Conservation (phyloP, 2,797 vertebrate species). For the Hoplostethus atlanticus region DNA sequence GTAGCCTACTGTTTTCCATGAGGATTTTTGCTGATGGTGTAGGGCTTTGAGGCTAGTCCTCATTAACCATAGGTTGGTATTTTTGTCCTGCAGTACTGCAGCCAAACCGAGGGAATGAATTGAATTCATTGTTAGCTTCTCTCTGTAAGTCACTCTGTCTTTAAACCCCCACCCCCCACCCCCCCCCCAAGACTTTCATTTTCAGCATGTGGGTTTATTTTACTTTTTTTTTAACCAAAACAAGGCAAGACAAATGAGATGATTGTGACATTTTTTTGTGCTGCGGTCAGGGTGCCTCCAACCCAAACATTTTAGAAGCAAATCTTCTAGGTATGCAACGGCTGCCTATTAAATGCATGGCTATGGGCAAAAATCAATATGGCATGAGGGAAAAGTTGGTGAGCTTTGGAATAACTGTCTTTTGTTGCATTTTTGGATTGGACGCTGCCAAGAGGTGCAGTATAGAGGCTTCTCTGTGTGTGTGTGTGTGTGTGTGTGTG, state of each 20-base stretch:
- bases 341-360: constrained; percentile 44
- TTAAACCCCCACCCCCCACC: background rate
- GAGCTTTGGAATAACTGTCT: constrained; percentile 43
- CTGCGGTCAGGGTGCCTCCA: constrained; percentile 53
- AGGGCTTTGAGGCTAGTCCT: constrained; percentile 23
- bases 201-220: constrained; percentile 72
- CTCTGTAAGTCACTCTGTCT: constrained; percentile 53
- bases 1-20: constrained; percentile 33
- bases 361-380: constrained; percentile 55
- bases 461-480: constrained; percentile 28
- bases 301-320: constrained; percentile 67
- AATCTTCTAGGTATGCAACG: constrained; percentile 60
- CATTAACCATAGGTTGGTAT: constrained; percentile 46
- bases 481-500: constrained; percentile 28
- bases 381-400: constrained; percentile 46
- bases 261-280: constrained; percentile 51
- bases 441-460: constrained; percentile 24
- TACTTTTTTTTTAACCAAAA: constrained; percentile 56
- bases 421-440: constrained; percentile 47
- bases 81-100: constrained; percentile 42
- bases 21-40: constrained; percentile 18
- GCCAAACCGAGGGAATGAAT: constrained; percentile 74
- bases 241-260: constrained; percentile 67
- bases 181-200: constrained; percentile 48
- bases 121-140: constrained; percentile 72